phyloP scores from a whole-genome alignment of 2,888 invertebrate species.

The Arctia plantaginis region DNA sequence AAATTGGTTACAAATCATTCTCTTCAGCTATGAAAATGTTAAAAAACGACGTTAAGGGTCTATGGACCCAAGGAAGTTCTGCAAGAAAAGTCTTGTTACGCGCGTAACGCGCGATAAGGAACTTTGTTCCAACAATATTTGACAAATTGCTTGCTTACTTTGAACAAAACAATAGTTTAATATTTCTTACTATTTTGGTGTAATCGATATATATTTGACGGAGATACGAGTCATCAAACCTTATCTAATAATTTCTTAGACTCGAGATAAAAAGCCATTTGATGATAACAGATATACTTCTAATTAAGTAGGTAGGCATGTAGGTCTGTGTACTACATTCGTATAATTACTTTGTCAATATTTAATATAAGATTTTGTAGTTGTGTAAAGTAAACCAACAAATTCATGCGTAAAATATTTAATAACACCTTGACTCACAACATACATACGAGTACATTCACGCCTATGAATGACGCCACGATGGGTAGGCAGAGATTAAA shows the following conservation, averaged over 20 bases:
- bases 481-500: too few relatives aligned
- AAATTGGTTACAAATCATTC: neutral
- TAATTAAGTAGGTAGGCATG: conserved; percentile 18
- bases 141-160: too few relatives aligned
- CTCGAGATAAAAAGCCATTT: conserved; percentile 25
- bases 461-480: too few relatives aligned
- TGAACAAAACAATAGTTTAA: too few relatives aligned
- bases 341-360: conserved; percentile 6
- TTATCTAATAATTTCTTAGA: conserved; percentile 25
- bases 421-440: neutral
- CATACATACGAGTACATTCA: neutral
- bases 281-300: conserved; percentile 35
- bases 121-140: too few relatives aligned
- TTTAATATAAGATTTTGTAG: conserved; percentile 2
- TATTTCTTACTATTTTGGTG: conserved; percentile 6
- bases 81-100: too few relatives aligned
- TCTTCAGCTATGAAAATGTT: neutral
- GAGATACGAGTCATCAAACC: conserved; percentile 20
- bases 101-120: too few relatives aligned
- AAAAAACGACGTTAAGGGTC: too few relatives aligned
- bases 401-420: neutral
- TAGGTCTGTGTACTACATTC: conserved; percentile 33
- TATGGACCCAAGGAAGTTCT: too few relatives aligned
- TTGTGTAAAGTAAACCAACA: too few relatives aligned
- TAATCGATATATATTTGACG: conserved; percentile 15